phyloP scores from a whole-genome alignment of 2,888 invertebrate species.

The Caenorhabditis sp. region DNA sequence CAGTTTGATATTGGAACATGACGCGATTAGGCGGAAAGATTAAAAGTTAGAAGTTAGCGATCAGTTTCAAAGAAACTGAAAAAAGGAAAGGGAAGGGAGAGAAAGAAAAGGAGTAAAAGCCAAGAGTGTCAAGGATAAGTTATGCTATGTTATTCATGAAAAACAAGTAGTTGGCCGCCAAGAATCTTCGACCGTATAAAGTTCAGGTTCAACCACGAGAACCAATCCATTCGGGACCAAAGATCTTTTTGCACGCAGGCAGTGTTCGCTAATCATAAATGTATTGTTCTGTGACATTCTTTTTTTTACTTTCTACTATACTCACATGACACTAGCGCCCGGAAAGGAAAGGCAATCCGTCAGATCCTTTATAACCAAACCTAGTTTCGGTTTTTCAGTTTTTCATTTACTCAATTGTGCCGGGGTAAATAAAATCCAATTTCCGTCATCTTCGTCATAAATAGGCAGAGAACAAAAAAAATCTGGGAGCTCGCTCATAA shows the following conservation, averaged over 20 bases:
- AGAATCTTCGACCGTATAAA: background rate
- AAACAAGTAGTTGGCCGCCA: background rate
- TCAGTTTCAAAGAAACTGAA: background rate
- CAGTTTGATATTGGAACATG: conserved; percentile 4
- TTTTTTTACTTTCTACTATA: conserved; percentile 1
- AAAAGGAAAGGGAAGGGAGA: background rate
- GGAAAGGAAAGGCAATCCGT: conserved; percentile 6
- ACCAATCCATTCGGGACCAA: too few species aligned
- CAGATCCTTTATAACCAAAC: conserved; percentile 1
- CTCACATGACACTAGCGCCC: background rate
- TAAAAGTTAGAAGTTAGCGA: conserved; percentile 3
- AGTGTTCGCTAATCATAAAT: conserved; percentile 21
- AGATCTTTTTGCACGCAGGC: too few species aligned
- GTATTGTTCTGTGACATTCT: conserved; percentile 24
- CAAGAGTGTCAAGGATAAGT: conserved; percentile 3
- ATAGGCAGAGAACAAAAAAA: background rate
- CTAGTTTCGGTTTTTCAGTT: background rate
- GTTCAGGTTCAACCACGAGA: background rate
- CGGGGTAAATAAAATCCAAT: conserved; percentile 1
- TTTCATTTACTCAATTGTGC: background rate
- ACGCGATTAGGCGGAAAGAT: conserved; percentile 25
- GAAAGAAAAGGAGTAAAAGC: too few species aligned
- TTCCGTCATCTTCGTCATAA: background rate
- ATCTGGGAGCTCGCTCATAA: background rate
- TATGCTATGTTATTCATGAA: conserved; percentile 18